Base-by-base conservation (phyloP, 2,113 vertebrate species). In the Herpetotheres cachinnans region DNA sequence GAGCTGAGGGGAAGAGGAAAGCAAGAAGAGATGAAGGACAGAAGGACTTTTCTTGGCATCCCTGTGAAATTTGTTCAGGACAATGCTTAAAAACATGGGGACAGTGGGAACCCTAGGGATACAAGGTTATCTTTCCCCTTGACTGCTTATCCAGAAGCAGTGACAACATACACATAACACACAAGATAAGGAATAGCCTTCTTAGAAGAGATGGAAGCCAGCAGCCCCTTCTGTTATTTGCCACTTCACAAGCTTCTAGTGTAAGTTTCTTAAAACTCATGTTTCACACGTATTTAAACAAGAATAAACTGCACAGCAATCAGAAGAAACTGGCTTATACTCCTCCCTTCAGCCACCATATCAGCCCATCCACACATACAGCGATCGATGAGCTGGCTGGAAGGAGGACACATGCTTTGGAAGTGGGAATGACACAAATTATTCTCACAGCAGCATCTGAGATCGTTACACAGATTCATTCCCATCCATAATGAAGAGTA, bases 331-430 rank as follows among this genome's bases (percentile, higher is more conserved):
- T 4, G 9, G 11, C 34, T 5, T 8, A 8, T 1, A 6, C 24
- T n/a, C 34, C 21, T 62, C 22, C 46, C 38, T 34, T 32, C 73
- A 78, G 62, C 46, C 70, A 55, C 86, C 0, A 0, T 2, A 26
- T 7, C 55, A 70, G 62, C 47, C 71, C 38, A 27, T 14, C 72
- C 40, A 56, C 3, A 0, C 4, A 0, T 0, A 13, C 12, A 44
- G 40, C 0, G 0, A n/a, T 6, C 7, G 2, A 21, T 1, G 42
- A 50, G 52, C 67, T 49, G 24, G n/a, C 4, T 2, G 2, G 9
- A 80, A 72, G 10, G 49, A 3, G 14, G 30, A 52, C 32, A 55
- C 0, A 0, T 5, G 1, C 20, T 63, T 32, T 62, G 40, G 49
- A 42, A 77, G 14, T 6, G 20, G 42, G 27, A 76, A 91, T 27